Base-by-base conservation (phyloP, 2,888 invertebrate genomes). In the Strigamia crassipes region DNA sequence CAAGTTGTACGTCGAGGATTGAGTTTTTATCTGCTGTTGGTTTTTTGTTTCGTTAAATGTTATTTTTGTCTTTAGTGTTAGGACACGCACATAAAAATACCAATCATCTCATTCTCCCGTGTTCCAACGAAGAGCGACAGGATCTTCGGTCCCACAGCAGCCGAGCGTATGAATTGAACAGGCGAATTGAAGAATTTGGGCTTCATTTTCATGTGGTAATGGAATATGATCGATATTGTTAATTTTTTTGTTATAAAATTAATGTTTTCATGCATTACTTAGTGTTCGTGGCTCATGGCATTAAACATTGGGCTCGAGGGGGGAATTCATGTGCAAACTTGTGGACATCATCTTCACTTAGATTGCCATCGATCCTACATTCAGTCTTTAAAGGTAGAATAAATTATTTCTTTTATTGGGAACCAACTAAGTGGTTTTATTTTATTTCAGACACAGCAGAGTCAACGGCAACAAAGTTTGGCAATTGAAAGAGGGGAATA, bases 311-410 rank as follows among this genome's bases (percentile, higher is more conserved):
- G 95, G 4, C 95, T 94, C 92, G 94, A 95, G 88, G 95, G 95
- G 84, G 97, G 97, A 81, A 95, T 97, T 81, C 94, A 95, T 88
- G 94, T 96, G 81, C 94, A 95, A 88, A 95, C 97, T 1, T 99
- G 99, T 90, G 98, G 99, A 0, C 99, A 99, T 89, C 96, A 96
- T 89, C 91, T 99, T 83, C 99, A 99, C 89, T 91, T 97, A 86
- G 94, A 95, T 87, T 99, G 99, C 88, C 92, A 97, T 86, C 93
- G 94, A 87, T 93, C 96, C 0, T 99, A 99, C 90, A 90, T 97
- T 85, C 92, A 93, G 86, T 94, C 97, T 42, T 90, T 98, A 83
- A 91, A 93, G 85, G 89, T 89, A 31, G 15, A 31, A 31, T 12
- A 61, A 8, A 82, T 81, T n/a, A 12, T 80, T 51, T 82, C 15